Percentiles rank a stretch among this genome's conserved stretches.
These are phyloP conservation scores for Pyrgus malvae DNA, from an alignment of 2,888 invertebrate species.

Conservation along the genomic window DNA sequence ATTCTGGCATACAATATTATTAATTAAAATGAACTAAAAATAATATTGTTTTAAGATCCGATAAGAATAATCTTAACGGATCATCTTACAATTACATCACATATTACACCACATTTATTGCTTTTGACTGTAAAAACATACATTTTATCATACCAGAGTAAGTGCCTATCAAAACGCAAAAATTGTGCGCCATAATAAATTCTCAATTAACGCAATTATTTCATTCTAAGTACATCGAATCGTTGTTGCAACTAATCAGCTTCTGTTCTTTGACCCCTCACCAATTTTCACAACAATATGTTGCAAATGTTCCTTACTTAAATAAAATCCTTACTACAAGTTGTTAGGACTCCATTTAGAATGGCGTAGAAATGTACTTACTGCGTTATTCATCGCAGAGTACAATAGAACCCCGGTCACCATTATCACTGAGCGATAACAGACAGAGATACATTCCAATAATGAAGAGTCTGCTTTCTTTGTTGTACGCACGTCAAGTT, in stretches of 20 bases:
- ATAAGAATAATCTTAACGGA: too few species aligned
- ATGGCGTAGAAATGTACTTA: slow-evolving; percentile 37
- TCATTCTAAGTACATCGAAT: slow-evolving; percentile 50
- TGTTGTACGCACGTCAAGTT: slow-evolving; percentile 44
- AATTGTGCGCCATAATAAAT: slow-evolving; percentile 1
- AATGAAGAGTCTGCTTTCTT: slow-evolving; percentile 69
- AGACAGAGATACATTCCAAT: slow-evolving; percentile 68
- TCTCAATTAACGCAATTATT: slow-evolving; percentile 43
- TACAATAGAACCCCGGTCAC: slow-evolving; percentile 56
- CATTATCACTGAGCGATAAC: slow-evolving; percentile 68
- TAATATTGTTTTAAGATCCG: too few species aligned
- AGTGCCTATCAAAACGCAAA: not conserved
- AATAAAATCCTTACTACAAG: slow-evolving; percentile 34
- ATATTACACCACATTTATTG: too few species aligned
- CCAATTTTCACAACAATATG: slow-evolving; percentile 39
- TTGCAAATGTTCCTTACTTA: slow-evolving; percentile 21
- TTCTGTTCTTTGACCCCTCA: slow-evolving; percentile 74
- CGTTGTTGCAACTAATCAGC: slow-evolving; percentile 58
- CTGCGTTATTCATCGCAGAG: slow-evolving; percentile 37
- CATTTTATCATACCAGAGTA: too few species aligned
- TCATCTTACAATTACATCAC: too few species aligned
- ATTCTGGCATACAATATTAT: too few species aligned
- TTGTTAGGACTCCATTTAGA: slow-evolving; percentile 40
- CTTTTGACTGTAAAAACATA: too few species aligned
- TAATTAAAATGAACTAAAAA: too few species aligned